Base-by-base conservation (phyloP, 2,888 invertebrate species). In the Limenitis camilla region DNA sequence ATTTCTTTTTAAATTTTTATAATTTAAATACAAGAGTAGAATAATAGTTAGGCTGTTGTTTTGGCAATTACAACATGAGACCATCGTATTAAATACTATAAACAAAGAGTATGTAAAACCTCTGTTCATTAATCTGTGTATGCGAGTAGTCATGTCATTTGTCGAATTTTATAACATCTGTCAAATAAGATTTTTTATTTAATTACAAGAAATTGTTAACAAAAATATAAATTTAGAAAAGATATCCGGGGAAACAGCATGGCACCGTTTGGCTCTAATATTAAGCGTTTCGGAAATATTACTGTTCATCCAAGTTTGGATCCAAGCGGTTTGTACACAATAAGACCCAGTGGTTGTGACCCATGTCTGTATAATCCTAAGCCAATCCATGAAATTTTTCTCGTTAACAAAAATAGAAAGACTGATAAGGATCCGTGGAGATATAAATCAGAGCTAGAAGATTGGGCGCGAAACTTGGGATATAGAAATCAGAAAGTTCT, bases 381-480 rank as follows among this genome's bases (percentile, higher is more conserved):
- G 56, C 45, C 65, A 1, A 61, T 76, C 3, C 47, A 71, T 35
- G 61, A 65, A 53, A 64, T 77, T 49, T 82, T 69, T 55, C 69
- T 71, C 59, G 62, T 72, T 5, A 76, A 70, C 32, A 72, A 63
- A 54, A 64, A 61, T 35, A 65, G 60, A 40, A 67, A 59, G 41
- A 58, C 49, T 6, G 62, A 66, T 33, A 78, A 80, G 61, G 80
- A 81, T 40, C 78, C 81, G 2, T 86, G 85, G 85, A 69, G 64
- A 53, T 78, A 76, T 55, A 81, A 84, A 62, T 72, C 56, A 7
- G 81, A 82, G 53, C 61, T 84, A 9, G 85, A 85, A 59, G 81
- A 79, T 29, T 86, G 85, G 85, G 69, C 78, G 2, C 63, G 62
- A 56, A 81, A 86, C 60, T 71, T 86, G 33, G 85, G 85, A 5